Conservation (phyloP, 2,888 invertebrate species). For the Oscheius myriophilus region DNA sequence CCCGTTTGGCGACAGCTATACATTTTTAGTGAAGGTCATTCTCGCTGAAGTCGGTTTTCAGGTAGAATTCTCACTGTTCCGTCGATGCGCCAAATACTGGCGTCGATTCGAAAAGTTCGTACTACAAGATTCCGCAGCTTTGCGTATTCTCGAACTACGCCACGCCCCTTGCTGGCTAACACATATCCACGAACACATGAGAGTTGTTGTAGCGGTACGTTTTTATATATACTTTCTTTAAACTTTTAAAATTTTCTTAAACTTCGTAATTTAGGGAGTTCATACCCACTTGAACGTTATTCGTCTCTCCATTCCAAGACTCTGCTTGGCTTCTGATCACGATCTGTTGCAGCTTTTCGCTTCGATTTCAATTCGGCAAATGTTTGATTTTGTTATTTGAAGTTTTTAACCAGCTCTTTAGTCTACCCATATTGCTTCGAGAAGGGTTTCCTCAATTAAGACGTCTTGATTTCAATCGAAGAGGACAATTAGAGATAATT, state of each 20-base stretch:
- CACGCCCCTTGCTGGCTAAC: slow-evolving; percentile 59
- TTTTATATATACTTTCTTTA: neutral
- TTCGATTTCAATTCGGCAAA: slow-evolving; percentile 38
- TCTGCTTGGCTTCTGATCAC: slow-evolving; percentile 53
- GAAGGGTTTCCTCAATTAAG: slow-evolving; percentile 56
- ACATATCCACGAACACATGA: slow-evolving; percentile 33
- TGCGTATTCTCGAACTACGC: slow-evolving; percentile 52
- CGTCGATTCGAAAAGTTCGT: slow-evolving; percentile 40
- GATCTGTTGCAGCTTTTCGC: slow-evolving; percentile 55
- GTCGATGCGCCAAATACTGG: slow-evolving; percentile 52
- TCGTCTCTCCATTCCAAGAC: slow-evolving; percentile 43
- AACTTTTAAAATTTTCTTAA: neutral
- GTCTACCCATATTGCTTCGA: slow-evolving; percentile 33
- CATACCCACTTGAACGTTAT: slow-evolving; percentile 45
- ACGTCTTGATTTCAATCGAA: slow-evolving; percentile 40
- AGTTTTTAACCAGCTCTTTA: too few species aligned
- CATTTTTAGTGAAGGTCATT: too few species aligned
- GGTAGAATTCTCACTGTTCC: slow-evolving; percentile 30
- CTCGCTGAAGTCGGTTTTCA: too few species aligned
- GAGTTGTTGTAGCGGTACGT: slow-evolving; percentile 35
- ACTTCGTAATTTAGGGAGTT: slow-evolving; percentile 43
- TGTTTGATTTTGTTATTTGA: slow-evolving; percentile 29
- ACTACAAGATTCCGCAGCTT: slow-evolving; percentile 39
- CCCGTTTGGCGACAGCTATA: too few species aligned
- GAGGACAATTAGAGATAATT: slow-evolving; percentile 36